Percentiles rank a stretch among this genome's conserved stretches.
phyloP scores from a whole-genome alignment of 2,113 vertebrate species.

The Crotalus tigris region DNA sequence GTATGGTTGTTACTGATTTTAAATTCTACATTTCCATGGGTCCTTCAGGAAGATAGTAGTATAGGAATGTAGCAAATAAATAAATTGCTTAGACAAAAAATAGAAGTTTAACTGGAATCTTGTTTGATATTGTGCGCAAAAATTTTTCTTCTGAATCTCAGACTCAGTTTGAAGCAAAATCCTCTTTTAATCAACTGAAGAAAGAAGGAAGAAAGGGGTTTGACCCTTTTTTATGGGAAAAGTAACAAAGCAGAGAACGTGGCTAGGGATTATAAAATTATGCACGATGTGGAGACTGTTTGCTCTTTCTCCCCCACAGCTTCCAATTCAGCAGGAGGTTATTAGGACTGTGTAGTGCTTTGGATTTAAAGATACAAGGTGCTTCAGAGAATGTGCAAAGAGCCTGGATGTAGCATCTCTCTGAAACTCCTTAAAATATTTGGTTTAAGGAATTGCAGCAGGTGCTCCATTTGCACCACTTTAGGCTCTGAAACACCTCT shows the following conservation, averaged over 20 bases:
- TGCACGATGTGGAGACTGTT: background rate
- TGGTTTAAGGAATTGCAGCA: background rate
- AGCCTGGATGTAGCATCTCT: background rate
- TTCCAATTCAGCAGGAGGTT: background rate
- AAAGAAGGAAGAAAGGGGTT: background rate
- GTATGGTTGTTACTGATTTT: background rate
- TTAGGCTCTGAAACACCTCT: background rate
- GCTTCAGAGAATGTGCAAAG: background rate
- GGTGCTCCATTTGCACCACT: background rate
- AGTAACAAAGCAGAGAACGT: background rate
- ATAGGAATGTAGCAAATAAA: background rate
- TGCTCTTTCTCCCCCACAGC: background rate
- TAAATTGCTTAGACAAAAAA: background rate
- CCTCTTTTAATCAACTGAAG: background rate
- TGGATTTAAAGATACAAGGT: background rate
- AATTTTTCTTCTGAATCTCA: background rate
- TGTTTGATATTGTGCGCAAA: background rate
- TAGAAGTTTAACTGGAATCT: background rate
- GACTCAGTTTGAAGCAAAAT: background rate
- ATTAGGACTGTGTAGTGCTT: background rate
- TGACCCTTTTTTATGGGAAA: background rate
- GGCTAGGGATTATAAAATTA: background rate
- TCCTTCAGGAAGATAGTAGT: background rate
- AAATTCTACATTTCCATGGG: background rate
- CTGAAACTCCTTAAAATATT: background rate